Conservation (phyloP, 2,888 invertebrate genomes). For the Cremastinae sp. region DNA sequence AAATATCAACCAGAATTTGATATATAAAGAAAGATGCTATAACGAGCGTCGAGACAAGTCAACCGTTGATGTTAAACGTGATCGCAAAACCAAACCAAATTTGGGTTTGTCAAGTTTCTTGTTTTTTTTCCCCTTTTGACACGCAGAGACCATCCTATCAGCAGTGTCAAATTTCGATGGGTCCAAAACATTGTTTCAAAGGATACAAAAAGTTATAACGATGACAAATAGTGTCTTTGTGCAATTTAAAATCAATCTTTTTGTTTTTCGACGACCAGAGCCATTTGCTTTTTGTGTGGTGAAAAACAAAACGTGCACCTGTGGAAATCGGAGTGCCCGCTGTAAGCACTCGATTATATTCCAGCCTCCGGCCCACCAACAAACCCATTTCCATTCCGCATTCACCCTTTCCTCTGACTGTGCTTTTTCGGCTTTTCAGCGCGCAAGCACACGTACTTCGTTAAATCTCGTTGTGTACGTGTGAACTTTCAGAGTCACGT, state of each 20-base stretch:
- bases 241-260: constrained; percentile 42
- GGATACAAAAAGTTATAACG: constrained; percentile 2
- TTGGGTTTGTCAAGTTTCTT: no score
- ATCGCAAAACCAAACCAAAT: no score
- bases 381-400: neutral
- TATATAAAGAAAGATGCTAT: no score
- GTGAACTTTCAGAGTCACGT: constrained; percentile 50
- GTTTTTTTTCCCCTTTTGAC: constrained; percentile 1
- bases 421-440: constrained; percentile 46
- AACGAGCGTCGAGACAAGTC: no score
- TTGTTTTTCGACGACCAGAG: constrained; percentile 1
- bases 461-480: constrained; percentile 53
- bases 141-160: neutral
- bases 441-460: constrained; percentile 59
- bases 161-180: neutral
- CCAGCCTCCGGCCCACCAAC: neutral
- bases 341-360: constrained; percentile 24
- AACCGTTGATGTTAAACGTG: no score
- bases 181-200: constrained; percentile 14
- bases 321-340: constrained; percentile 46
- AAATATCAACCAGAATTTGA: no score
- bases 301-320: constrained; percentile 34
- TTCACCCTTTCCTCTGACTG: constrained; percentile 1
- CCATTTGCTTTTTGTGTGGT: no score
- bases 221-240: constrained; percentile 21